phyloP scores from a whole-genome alignment of 2,888 invertebrate genomes.

The Tetragnatha montana region DNA sequence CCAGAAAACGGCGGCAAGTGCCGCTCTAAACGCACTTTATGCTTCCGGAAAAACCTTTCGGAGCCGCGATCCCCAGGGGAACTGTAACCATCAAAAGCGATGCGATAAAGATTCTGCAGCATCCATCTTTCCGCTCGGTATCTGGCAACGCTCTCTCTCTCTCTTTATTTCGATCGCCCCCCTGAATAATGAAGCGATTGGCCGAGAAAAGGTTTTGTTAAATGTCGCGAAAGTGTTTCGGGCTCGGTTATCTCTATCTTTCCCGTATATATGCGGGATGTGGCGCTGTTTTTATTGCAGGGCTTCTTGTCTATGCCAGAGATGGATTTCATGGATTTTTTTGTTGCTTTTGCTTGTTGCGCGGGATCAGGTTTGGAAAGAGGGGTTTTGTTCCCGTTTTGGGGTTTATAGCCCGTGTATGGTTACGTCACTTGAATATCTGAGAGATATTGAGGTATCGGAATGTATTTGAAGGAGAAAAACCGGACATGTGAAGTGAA shows the following conservation, averaged over 20 bases:
- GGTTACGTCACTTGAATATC: too few relatives aligned
- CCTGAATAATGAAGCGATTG: slow-evolving; percentile 53
- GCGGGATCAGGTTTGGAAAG: too few relatives aligned
- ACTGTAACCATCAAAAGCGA: slow-evolving; percentile 60
- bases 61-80: slow-evolving; percentile 36
- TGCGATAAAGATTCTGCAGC: slow-evolving; percentile 59
- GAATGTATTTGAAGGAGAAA: too few relatives aligned
- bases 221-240: slow-evolving; percentile 46
- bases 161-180: slow-evolving; percentile 38
- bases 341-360: too few relatives aligned
- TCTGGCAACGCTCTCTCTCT: slow-evolving; percentile 49
- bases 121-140: slow-evolving; percentile 54
- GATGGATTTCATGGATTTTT: too few relatives aligned
- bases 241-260: not conserved
- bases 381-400: too few relatives aligned
- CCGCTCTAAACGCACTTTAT: not conserved
- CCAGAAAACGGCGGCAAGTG: not conserved
- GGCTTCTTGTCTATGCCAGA: too few relatives aligned
- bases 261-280: not conserved
- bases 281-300: not conserved
- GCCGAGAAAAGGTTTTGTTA: slow-evolving; percentile 41
- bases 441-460: too few relatives aligned
- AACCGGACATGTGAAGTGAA: too few relatives aligned
- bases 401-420: too few relatives aligned
- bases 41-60: slow-evolving; percentile 2